Evolutionary conservation across 2,888 invertebrate species (phyloP).

Genomic region (Agriopis leucophaearia): DNA sequence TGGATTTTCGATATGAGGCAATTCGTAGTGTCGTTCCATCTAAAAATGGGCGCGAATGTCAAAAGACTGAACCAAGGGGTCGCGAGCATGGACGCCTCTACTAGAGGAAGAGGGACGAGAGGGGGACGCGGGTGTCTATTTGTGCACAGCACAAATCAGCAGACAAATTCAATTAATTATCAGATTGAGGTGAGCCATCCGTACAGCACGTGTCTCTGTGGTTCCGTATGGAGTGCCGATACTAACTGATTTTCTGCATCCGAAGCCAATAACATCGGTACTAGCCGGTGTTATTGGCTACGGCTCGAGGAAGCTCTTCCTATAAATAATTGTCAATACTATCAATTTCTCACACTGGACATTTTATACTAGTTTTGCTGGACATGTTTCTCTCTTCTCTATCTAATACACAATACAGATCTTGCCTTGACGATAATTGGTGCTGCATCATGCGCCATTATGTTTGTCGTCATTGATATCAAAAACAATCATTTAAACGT

Average conservation of each 20-base stretch:
- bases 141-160: conserved; percentile 84
- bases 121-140: conserved; percentile 77
- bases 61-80: conserved; percentile 83
- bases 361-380: conserved; percentile 16
- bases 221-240: conserved; percentile 62
- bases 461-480: conserved; percentile 48
- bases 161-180: conserved; percentile 85
- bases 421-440: conserved; percentile 49
- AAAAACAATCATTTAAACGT: conserved; percentile 52
- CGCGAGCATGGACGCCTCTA: conserved; percentile 65
- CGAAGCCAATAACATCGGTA: too few species aligned
- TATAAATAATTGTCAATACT: conserved; percentile 37
- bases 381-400: conserved; percentile 1
- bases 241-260: conserved; percentile 59
- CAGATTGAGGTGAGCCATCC: conserved; percentile 85
- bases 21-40: conserved; percentile 81
- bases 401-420: neutral
- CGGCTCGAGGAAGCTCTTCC: conserved; percentile 50
- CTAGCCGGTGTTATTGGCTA: conserved; percentile 55
- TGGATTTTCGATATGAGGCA: conserved; percentile 68
- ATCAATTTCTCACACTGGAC: conserved; percentile 23
- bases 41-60: conserved; percentile 85
- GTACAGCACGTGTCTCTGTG: conserved; percentile 65
- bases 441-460: conserved; percentile 16
- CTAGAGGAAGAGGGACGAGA: conserved; percentile 56